Conservation (phyloP, 1,140 invertebrate genomes). For the Sinonovacula constricta region DNA sequence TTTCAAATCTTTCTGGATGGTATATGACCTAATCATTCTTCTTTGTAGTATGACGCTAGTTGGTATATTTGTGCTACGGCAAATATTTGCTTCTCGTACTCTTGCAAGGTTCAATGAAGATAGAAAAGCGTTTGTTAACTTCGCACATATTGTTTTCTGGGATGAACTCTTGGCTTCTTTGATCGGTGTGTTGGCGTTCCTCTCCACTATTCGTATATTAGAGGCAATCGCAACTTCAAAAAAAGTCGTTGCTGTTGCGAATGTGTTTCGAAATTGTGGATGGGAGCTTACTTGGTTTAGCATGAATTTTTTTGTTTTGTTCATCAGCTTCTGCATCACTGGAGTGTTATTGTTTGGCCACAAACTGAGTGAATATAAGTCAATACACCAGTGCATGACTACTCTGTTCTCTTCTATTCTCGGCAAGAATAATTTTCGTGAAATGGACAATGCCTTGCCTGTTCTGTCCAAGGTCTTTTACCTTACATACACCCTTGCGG, state of each 20-base stretch:
- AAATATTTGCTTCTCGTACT: neutral
- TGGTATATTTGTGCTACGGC: constrained; percentile 24
- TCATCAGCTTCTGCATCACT: constrained; percentile 20
- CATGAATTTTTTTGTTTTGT: constrained; percentile 24
- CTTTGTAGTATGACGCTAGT: neutral
- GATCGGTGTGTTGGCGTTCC: constrained; percentile 44
- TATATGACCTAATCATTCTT: constrained; percentile 41
- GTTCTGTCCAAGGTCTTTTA: constrained; percentile 86
- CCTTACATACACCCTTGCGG: constrained; percentile 85
- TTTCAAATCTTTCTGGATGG: constrained; percentile 53
- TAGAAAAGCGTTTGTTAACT: constrained; percentile 50
- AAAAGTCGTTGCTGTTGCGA: constrained; percentile 32
- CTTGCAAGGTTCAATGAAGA: constrained; percentile 41
- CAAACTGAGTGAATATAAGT: constrained; percentile 4
- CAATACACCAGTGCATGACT: constrained; percentile 24
- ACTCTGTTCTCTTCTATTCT: constrained; percentile 86
- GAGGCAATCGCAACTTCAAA: constrained; percentile 49
- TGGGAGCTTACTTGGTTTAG: constrained; percentile 37
- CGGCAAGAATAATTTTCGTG: constrained; percentile 86
- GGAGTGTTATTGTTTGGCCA: constrained; percentile 46
- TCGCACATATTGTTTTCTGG: constrained; percentile 58
- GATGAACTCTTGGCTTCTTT: constrained; percentile 34
- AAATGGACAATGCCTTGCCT: constrained; percentile 81
- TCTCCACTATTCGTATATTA: constrained; percentile 50
- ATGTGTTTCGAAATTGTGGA: constrained; percentile 37